Conservation (phyloP, 2,888 invertebrate genomes). For the Chrysina gloriosa region DNA sequence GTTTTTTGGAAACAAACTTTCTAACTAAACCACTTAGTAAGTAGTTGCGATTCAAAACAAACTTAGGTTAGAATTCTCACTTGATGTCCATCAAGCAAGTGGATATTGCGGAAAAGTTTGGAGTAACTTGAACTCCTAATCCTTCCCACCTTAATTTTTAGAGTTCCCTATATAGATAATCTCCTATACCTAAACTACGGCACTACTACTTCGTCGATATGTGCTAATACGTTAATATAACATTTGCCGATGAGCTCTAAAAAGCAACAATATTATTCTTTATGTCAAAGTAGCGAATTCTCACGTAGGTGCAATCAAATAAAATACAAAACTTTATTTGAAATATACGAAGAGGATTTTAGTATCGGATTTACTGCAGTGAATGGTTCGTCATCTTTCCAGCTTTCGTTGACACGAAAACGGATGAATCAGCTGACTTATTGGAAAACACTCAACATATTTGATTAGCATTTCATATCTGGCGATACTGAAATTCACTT, state of each 20-base stretch:
- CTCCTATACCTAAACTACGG: background rate
- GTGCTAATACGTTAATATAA: background rate
- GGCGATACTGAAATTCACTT: conserved; percentile 23
- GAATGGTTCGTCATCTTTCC: conserved; percentile 32
- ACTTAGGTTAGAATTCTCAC: conserved; percentile 29
- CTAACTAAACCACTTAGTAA: conserved; percentile 23
- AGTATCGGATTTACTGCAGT: conserved; percentile 6
- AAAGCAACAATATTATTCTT: background rate
- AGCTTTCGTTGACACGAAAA: conserved; percentile 34
- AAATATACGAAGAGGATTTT: conserved; percentile 6
- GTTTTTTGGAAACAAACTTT: conserved; percentile 28
- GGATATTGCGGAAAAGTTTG: background rate
- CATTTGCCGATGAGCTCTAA: background rate
- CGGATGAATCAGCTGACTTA: conserved; percentile 34
- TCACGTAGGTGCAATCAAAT: background rate
- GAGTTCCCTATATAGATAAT: conserved; percentile 5
- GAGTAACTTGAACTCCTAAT: conserved; percentile 20
- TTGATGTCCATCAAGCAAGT: conserved; percentile 23
- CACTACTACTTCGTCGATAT: too few relatives aligned
- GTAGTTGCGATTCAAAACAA: conserved; percentile 34
- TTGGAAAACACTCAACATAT: conserved; percentile 39
- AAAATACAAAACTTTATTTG: conserved; percentile 23
- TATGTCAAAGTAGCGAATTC: background rate
- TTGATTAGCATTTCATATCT: conserved; percentile 37
- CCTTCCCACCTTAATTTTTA: conserved; percentile 20